phyloP scores from a whole-genome alignment of 2,797 vertebrate species.

The Balearica regulorum region DNA sequence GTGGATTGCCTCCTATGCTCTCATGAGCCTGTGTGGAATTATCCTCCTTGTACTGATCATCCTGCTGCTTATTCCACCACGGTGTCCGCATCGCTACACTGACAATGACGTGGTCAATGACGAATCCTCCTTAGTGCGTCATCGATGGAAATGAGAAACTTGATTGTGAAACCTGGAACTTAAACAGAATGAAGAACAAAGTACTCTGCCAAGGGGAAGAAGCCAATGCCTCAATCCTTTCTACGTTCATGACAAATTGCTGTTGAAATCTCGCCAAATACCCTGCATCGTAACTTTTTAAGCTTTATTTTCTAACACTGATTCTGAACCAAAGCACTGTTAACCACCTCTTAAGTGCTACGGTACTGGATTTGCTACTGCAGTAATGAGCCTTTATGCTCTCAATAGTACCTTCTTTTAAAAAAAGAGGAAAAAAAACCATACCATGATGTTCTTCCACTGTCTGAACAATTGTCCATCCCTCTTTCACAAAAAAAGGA shows the following conservation, averaged over 20 bases:
- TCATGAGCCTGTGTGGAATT: conserved; percentile 87
- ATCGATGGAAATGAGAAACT: conserved; percentile 90
- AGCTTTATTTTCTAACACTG: conserved; percentile 67
- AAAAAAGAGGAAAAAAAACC: neutral
- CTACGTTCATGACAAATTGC: neutral
- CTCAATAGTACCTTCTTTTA: conserved; percentile 13
- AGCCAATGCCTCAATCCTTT: neutral
- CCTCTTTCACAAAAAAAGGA: neutral
- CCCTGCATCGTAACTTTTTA: conserved; percentile 33
- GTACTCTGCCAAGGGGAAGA: neutral
- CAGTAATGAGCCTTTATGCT: conserved; percentile 42
- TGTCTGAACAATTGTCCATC: neutral
- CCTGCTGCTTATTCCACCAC: conserved; percentile 82
- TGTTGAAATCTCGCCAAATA: conserved; percentile 39
- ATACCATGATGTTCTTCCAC: conserved; percentile 16
- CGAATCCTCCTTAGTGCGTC: conserved; percentile 91
- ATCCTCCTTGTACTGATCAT: conserved; percentile 83
- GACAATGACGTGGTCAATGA: conserved; percentile 86
- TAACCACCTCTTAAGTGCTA: conserved; percentile 58
- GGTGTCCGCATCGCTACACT: conserved; percentile 42
- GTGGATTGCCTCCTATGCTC: conserved; percentile 90
- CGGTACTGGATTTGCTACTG: conserved; percentile 37
- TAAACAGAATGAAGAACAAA: neutral
- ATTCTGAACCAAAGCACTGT: conserved; percentile 62
- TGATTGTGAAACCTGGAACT: neutral